These are phyloP conservation scores for Sacculina carcini DNA, from an alignment of 2,888 invertebrate genomes.

Conservation along the genomic window DNA sequence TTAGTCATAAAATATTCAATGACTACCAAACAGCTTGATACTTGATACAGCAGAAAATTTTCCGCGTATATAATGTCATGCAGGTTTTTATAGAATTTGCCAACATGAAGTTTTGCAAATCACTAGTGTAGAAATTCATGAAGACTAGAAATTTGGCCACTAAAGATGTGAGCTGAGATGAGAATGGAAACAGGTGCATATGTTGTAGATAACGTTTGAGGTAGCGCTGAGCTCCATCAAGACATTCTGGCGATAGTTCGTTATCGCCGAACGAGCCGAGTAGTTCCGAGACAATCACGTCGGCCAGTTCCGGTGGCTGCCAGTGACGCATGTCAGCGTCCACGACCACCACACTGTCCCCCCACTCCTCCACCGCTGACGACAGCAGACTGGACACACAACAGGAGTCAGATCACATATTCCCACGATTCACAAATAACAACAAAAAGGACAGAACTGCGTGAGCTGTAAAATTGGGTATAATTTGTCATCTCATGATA, in stretches of 20 bases:
- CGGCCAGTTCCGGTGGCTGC: constrained; percentile 56
- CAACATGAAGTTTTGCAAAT: too few species aligned
- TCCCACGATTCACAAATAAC: too few species aligned
- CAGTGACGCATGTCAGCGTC: constrained; percentile 66
- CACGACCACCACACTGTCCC: constrained; percentile 30
- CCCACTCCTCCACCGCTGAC: constrained; percentile 49
- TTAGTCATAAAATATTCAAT: too few species aligned
- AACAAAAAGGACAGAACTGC: too few species aligned
- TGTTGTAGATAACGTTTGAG: constrained; percentile 29
- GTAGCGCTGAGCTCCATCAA: constrained; percentile 73
- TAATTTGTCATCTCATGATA: too few species aligned
- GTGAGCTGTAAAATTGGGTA: too few species aligned
- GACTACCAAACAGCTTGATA: too few species aligned
- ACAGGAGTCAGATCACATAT: background rate
- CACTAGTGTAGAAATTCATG: too few species aligned
- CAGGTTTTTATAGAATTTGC: too few species aligned
- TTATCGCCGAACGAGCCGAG: constrained; percentile 96
- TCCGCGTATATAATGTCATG: too few species aligned
- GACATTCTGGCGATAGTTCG: constrained; percentile 90
- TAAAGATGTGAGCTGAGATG: constrained; percentile 3
- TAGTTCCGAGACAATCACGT: constrained; percentile 83
- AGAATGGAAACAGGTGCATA: background rate
- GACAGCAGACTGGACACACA: constrained; percentile 29
- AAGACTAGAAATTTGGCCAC: background rate
- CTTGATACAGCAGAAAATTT: too few species aligned